Evolutionary conservation across 2,113 vertebrate genomes (phyloP), one percentile per base, ranked within the genome.

Genomic region (Neolamprologus toae): DNA sequence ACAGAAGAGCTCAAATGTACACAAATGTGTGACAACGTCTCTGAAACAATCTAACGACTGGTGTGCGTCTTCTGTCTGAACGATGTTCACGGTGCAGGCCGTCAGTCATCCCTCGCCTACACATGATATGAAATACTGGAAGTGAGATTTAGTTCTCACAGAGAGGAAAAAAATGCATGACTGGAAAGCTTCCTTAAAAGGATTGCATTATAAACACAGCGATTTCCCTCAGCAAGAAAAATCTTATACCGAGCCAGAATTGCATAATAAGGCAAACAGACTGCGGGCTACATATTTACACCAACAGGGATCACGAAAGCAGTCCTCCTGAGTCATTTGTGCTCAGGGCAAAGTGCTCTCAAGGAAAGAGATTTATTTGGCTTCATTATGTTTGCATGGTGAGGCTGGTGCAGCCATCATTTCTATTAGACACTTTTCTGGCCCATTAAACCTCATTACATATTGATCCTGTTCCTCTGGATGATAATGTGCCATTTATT

Each of bases 391-490:
- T 91, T 90, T 94, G 93, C 88, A 84, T 90, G 83, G 89, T 7
- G 88, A 87, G 80, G 88, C 88, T 84, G 84, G 61, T 59, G 90
- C 91, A 82, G 92, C 88, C 92, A 94, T 94, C 91, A 92, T 86
- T 94, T 94, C 83, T 93, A 91, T 92, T 89, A 94, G 94, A 94
- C 92, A 92, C 93, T 95, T 95, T 95, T 93, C 93, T 91, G 92
- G 89, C 86, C 93, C 93, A 94, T 95, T 95, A 95, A 95, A 92
- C 88, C 92, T 95, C 91, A 94, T 95, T 94, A 96, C 89, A 92
- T 93, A 95, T 95, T 95, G 93, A 95, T 93, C 90, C 86, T 82
- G 86, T 88, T 93, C 81, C 89, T 91, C 82, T 10, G 66, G 84
- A 94, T 92, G 89, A 91, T 90, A 92, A 91, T 88, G 68, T 87